Base-by-base conservation (phyloP, 2,113 vertebrate species). In the Scomber colias region DNA sequence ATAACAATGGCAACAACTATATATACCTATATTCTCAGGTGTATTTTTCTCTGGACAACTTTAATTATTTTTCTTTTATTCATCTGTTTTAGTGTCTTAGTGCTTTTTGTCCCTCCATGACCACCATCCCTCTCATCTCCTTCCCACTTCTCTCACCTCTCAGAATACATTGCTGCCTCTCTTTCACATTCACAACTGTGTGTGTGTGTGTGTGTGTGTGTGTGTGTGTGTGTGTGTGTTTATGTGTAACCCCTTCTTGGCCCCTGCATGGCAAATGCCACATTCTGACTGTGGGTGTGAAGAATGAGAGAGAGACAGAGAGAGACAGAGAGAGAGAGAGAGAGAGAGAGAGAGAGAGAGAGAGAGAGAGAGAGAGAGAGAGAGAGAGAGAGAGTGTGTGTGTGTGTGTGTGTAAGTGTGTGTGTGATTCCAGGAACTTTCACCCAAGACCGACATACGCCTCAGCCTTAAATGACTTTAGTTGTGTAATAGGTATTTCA, bases 281-380 rank as follows among this genome's bases (percentile, higher is more conserved):
- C 89, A 93, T 94, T 93, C 90, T 81, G 74, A 92, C 81, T 45
- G 69, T 72, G 54, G 46, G 81, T 92, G 93, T 86, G 82, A 94
- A 89, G 82, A 85, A 83, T 68, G 56, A 83, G 67, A 85, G 71
- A 48, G 61, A 64, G 71, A 27, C 1, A 21, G 21, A 21, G 21
- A 21, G 21, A 21, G 21, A 21, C 1, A 21, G 21, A 21, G 21
- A 21, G 21, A 21, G 21, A 21, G 21, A 21, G 21, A 21, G 21
- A 21, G 21, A 21, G 21, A 21, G 21, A 21, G 21, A n/a, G 21
- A 21, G 21, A 21, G 21, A 21, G 21, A 21, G 21, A 21, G 21
- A 21, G 21, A 21, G 21, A 21, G 21, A 21, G 21, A 21, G n/a
- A n/a, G n/a, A n/a, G n/a, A n/a, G n/a, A n/a, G n/a, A n/a, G n/a